These are phyloP conservation scores for Gasterosteus aculeatus DNA, from an alignment of 2,113 vertebrate genomes.

Conservation along the genomic window DNA sequence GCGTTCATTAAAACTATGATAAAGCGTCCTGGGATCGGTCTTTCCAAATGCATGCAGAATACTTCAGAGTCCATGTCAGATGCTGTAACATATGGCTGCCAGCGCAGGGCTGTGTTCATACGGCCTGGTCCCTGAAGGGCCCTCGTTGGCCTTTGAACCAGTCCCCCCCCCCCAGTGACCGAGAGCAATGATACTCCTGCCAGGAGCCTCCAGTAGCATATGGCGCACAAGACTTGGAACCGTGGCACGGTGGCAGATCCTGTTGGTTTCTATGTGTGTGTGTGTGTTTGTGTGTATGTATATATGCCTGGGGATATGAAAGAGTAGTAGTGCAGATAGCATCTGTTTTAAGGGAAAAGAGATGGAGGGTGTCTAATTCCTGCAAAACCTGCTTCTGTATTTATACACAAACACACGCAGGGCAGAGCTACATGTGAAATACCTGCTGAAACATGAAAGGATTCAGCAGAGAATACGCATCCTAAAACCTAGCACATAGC, in stretches of 20 bases:
- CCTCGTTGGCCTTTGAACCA: conserved; percentile 69
- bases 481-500: neutral
- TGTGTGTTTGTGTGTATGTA: conserved; percentile 28
- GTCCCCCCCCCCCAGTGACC: conserved; percentile 35
- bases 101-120: neutral
- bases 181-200: conserved; percentile 45
- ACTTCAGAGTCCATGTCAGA: conserved; percentile 13
- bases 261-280: conserved; percentile 40
- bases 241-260: conserved; percentile 58
- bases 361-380: conserved; percentile 19
- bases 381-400: conserved; percentile 24
- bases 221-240: conserved; percentile 56
- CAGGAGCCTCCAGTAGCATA: conserved; percentile 63
- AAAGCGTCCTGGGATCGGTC: neutral
- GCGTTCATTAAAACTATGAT: neutral
- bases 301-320: conserved; percentile 54
- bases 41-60: neutral
- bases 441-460: conserved; percentile 38
- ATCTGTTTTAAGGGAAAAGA: conserved; percentile 57
- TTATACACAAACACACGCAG: neutral
- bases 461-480: conserved; percentile 17
- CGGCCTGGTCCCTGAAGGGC: conserved; percentile 45
- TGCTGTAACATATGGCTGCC: conserved; percentile 5
- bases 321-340: conserved; percentile 61
- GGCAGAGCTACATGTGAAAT: neutral